Conservation (phyloP, 1,140 invertebrate species). For the Thaumatotibia leucotreta region DNA sequence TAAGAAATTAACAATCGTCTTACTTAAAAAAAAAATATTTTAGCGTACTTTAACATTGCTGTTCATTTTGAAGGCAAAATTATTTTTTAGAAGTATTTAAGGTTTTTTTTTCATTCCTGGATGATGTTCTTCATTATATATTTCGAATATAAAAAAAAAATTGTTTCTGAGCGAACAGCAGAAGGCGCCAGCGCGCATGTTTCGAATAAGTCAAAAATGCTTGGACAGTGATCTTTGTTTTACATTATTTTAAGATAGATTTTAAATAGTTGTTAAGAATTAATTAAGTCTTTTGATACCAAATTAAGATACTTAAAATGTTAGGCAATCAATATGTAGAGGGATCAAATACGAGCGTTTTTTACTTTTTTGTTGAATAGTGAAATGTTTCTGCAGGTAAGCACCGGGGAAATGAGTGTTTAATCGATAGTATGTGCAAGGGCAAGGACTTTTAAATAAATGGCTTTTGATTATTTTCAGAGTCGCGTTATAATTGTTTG, state of each 20-base stretch:
- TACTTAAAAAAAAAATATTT: no score
- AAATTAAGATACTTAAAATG: slow-evolving; percentile 50
- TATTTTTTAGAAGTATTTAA: no score
- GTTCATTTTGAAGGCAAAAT: no score
- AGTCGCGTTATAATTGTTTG: slow-evolving; percentile 75
- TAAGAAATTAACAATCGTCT: no score
- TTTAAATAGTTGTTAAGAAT: slow-evolving; percentile 42
- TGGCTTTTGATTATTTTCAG: slow-evolving; percentile 45
- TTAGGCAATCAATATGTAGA: slow-evolving; percentile 40
- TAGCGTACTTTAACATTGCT: no score
- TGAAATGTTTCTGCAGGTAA: slow-evolving; percentile 74
- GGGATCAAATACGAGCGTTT: slow-evolving; percentile 57
- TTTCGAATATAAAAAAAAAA: not conserved
- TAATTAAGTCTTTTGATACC: slow-evolving; percentile 39
- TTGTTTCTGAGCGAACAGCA: not conserved
- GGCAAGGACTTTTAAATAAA: slow-evolving; percentile 14
- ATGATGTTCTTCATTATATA: no score
- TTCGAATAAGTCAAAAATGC: slow-evolving; percentile 26
- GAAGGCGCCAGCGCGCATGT: slow-evolving; percentile 28
- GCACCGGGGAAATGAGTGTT: slow-evolving; percentile 2
- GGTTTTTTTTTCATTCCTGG: no score
- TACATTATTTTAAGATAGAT: slow-evolving; percentile 18
- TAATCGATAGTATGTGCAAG: slow-evolving; percentile 37
- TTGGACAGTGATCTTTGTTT: slow-evolving; percentile 21
- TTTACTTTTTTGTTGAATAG: slow-evolving; percentile 56